Conservation (phyloP, 2,888 invertebrate genomes). For the Caenorhabditis uteleia region DNA sequence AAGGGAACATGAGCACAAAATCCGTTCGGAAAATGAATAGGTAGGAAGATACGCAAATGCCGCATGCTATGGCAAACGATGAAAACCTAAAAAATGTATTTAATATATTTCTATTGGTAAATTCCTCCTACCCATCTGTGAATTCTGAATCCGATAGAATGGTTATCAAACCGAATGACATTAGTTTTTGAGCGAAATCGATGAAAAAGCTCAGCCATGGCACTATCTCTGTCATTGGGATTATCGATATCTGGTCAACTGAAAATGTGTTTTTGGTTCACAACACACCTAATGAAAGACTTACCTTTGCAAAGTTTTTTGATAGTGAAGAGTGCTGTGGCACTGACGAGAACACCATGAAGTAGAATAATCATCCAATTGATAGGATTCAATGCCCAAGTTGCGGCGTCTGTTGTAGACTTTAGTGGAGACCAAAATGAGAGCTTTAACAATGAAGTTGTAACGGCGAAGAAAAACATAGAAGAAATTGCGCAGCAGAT, state of each 20-base stretch:
- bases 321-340: conserved; percentile 2
- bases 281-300: background rate
- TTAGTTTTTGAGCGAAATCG: conserved; percentile 13
- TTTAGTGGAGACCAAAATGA: conserved; percentile 34
- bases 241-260: conserved; percentile 16
- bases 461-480: conserved; percentile 6
- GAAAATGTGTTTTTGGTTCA: background rate
- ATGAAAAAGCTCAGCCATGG: conserved; percentile 7
- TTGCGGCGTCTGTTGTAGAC: conserved; percentile 16
- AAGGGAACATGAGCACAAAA: conserved; percentile 18
- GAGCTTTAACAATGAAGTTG: conserved; percentile 18
- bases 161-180: conserved; percentile 7
- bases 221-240: conserved; percentile 8
- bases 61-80: conserved; percentile 7
- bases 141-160: conserved; percentile 6
- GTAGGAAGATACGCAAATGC: conserved; percentile 6
- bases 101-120: too few species aligned
- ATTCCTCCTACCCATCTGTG: too few species aligned
- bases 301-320: conserved; percentile 21
- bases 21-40: conserved; percentile 24
- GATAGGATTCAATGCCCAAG: conserved; percentile 15
- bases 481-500: conserved; percentile 2
- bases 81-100: too few species aligned
- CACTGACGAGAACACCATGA: conserved; percentile 1
- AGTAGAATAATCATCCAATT: conserved; percentile 11